Base-by-base conservation (phyloP, 2,888 invertebrate genomes). In the Papilio elwesi region DNA sequence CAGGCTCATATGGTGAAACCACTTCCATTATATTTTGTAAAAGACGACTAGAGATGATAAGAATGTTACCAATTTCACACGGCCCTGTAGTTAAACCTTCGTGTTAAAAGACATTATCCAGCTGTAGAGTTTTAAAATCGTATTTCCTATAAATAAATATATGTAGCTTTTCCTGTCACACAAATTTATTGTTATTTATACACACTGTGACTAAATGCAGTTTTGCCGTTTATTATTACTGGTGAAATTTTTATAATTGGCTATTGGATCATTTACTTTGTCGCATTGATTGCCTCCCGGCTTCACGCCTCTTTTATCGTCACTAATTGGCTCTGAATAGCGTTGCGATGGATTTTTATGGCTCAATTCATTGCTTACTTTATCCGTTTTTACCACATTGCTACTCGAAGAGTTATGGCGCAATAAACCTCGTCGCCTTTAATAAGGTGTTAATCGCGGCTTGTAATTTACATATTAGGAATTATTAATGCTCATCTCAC, bases 291-390 rank as follows among this genome's bases (percentile, higher is more conserved):
- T 63, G 55, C 49, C 26, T 49, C 43, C 10, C 65, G 53, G 36
- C 68, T 72, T 72, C 68, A 68, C 72, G 68, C 63, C 72, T 48
- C 12, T 13, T 8, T 72, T 72, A 72, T 68, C 71, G 38, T 64
- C 16, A 68, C 72, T 72, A 72, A 72, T 72, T 72, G 72, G 68
- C 63, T 64, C 52, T 62, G 47, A 72, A 63, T 55, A 68, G 72
- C 53, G 9, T 12, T 53, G 13, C 57, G 52, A 59, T 66, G 63
- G 68, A 72, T 68, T 68, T 71, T 72, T 68, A 72, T 63, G 68
- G 49, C 72, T 72, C 68, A 72, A 72, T 72, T 48, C 47, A 36
- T 43, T 55, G 12, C 59, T 11, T 26, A 67, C 53, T 55, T 53
- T 64, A 63, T 68, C 13, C 53, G 11, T 57, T 57, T 53, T 16